Evolutionary conservation across 2,797 vertebrate genomes (phyloP), one percentile per base, ranked within the genome.

Genomic region (Falco naumanni): DNA sequence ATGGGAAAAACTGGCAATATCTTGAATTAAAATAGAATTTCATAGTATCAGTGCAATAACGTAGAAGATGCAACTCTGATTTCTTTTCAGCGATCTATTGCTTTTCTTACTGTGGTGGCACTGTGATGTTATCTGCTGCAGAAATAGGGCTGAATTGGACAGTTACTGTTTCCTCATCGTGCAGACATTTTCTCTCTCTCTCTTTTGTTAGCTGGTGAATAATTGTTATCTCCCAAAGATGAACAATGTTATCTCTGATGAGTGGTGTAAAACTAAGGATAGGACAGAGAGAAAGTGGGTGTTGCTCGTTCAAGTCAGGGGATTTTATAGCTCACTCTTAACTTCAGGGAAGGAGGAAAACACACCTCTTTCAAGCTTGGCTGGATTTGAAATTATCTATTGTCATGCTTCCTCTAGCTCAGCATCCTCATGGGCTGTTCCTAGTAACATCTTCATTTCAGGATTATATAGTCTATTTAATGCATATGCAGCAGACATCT

Each of bases 401-500:
- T 85, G 71, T 39, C 91, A 43, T 75, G 75, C 56, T 93, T 83
- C 79, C 92, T 86, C 41, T 61, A 84, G 87, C 81, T 94, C 87
- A 87, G 93, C 87, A 47, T 83, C 94, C 94, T 93, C 91, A 10
- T 22, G 82, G 92, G 82, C 41, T 93, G 75, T 7, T 83, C 91
- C 28, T 31, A 56, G 60, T 8, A 69, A 84, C 68, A 24, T 83
- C 92, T 87, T 89, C 71, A 87, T 82, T 92, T 77, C 16, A 50
- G 78, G 75, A 87, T 89, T 93, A 71, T 61, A 61, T 57, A 79
- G 50, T 9, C 72, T 65, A 13, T 64, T 95, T 59, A 90, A 85
- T 61, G 39, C 89, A 80, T 34, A 78, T 43, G 64, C 78, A 53
- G 11, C 79, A 85, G 89, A 39, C 75, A 87, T 59, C 29, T 83